Evolutionary conservation across 2,888 invertebrate genomes (phyloP), one percentile per base, ranked within the genome.

Genomic region (Apodemia mormo): DNA sequence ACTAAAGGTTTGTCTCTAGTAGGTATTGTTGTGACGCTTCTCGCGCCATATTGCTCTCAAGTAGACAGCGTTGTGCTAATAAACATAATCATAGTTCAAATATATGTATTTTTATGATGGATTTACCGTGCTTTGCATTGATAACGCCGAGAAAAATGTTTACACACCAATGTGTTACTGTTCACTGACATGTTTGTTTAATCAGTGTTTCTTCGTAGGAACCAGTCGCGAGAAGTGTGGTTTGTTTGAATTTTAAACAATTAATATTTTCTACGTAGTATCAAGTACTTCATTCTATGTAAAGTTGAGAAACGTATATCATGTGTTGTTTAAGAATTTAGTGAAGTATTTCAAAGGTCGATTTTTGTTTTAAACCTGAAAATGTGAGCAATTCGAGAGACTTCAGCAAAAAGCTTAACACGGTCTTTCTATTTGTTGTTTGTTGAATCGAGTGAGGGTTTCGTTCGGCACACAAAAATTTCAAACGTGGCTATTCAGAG

Each of bases 1-100:
- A 86, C 89, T 85, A 76, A 74, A 73, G 74, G 78, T 80, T 76
- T 76, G 83, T 81, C 79, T 73, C 71, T 14, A 14, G 49, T 49
- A 49, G 49, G 49, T 49, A 49, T 49, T 49, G 45, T 10, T 45
- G 49, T 49, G 49, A 14, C 70, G 69, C 77, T 79, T 75, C 78
- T 74, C 74, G 73, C 76, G 70, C 73, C 67, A 65, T 76, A 70
- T 73, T 71, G 74, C 68, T 67, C 66, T 65, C 71, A 67, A 14
- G 12, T 45, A 45, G 37, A 65, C 67, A 65, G 67, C 67, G 65
- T 68, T 29, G 30, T 58, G 67, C 73, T 65, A 68, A 68, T 67
- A 67, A 71, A 54, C 54, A 64, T 49, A 45, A 65, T 65, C 49
- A 65, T 68, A 61, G 61, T 61, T 64, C 33, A 68, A 68, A 61